Evolutionary conservation across 2,888 invertebrate species (phyloP), one percentile per base, ranked within the genome.

Genomic region (Orchestes rusci): DNA sequence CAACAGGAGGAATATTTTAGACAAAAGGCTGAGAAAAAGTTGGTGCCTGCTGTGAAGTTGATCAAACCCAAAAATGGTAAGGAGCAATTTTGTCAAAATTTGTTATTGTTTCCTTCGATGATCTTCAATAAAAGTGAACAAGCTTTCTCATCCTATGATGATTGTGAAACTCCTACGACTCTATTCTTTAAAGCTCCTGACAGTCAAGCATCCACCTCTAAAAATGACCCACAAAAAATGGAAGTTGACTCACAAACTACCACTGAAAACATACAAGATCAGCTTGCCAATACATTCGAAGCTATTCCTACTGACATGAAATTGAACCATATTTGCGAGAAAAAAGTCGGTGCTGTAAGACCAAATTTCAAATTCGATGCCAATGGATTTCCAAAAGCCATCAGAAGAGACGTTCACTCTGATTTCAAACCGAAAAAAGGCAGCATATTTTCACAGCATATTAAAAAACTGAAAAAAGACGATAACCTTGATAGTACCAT

Each of bases 1-100:
- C 77, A 84, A 75, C 85, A 88, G 62, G 76, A 80, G 55, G 80
- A 82, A 52, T 88, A 82, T 61, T 62, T 80, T 15, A 70, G 64
- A 29, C 72, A 79, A 52, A 75, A 74, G 48, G 60, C 63, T 7
- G 72, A 73, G 47, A 75, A 76, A 53, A 71, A 73, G 17, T 68
- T 77, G 39, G 70, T 74, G 46, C 77, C 82, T 2, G 75, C 84
- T 0, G 84, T 82, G 1, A 76, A 76, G 59, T 72, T 80, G 10
- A 40, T 51, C 13, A 53, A 53, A 13, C 19, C 39, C 8, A 23
- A 28, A 4, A 18, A 41, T 37, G 38, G 41, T 42, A 48, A 43
- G 10, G 4, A 12, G 10, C 28, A 4, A 4, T 3, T 16, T n/a
- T n/a, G n/a, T n/a, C n/a, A n/a, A n/a, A n/a, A n/a, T n/a, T n/a